These are phyloP conservation scores for Patella vulgata DNA, from an alignment of 1,140 invertebrate genomes.

Conservation along the genomic window DNA sequence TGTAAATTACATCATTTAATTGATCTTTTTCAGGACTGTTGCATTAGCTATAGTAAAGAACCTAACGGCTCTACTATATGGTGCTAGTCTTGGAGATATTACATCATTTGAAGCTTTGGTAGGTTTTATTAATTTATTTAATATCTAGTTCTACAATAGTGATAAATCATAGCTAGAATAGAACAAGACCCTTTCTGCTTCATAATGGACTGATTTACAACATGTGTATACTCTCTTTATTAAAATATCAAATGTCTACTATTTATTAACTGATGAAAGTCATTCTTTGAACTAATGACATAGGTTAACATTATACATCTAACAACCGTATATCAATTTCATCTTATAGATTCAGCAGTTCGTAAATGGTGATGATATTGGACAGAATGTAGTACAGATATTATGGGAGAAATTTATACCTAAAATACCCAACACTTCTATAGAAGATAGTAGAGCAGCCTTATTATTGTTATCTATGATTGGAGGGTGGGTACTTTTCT, in stretches of 20 bases:
- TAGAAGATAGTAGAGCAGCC: conserved; percentile 76
- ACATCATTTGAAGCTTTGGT: conserved; percentile 79
- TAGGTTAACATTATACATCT: too few species aligned
- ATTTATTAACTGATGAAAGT: too few species aligned
- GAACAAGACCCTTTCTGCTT: too few species aligned
- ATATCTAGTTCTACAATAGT: too few species aligned
- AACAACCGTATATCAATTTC: too few species aligned
- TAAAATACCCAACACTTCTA: conserved; percentile 77
- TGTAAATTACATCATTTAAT: too few species aligned
- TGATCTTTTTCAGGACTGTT: conserved; percentile 64
- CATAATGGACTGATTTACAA: too few species aligned
- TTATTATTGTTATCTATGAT: conserved; percentile 80
- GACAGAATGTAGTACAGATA: conserved; percentile 71
- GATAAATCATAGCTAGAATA: too few species aligned
- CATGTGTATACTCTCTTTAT: too few species aligned
- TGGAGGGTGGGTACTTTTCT: conserved; percentile 67
- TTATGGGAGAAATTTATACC: conserved; percentile 85
- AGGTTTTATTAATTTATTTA: conserved; percentile 8
- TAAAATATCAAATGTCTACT: too few species aligned
- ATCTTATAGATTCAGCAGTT: conserved; percentile 74
- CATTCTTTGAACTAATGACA: too few species aligned
- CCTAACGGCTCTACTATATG: conserved; percentile 72
- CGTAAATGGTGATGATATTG: conserved; percentile 71
- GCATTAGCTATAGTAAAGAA: conserved; percentile 72
- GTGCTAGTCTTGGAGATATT: conserved; percentile 73